Percentiles rank a stretch among this genome's conserved stretches.
Evolutionary conservation across 2,888 invertebrate species (phyloP).

Genomic region (Drosophila borealis): DNA sequence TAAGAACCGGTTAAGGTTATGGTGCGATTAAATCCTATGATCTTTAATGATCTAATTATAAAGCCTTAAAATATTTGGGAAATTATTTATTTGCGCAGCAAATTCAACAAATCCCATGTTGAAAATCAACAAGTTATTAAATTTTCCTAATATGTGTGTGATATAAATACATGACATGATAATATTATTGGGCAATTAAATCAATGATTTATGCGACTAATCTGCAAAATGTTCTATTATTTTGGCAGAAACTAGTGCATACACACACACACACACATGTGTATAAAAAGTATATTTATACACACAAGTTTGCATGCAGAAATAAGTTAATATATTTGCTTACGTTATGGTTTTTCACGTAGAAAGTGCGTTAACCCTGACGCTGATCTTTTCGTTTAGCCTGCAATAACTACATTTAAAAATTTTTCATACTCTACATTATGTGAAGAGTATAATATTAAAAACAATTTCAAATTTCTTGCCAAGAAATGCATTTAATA

Average conservation of each 20-base stretch:
- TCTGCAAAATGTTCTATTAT: neutral
- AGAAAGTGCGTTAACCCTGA: no score
- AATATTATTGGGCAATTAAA: neutral
- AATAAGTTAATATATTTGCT: neutral
- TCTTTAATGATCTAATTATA: neutral
- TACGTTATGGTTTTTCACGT: no score
- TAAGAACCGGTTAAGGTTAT: no score
- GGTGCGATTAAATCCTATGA: neutral
- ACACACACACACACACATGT: neutral
- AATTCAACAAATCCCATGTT: slow-evolving; percentile 8
- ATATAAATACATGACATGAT: slow-evolving; percentile 1
- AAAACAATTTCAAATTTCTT: neutral
- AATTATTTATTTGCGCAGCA: neutral
- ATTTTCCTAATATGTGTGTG: slow-evolving; percentile 1
- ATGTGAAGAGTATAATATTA: no score
- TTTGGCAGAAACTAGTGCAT: neutral
- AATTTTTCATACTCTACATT: no score
- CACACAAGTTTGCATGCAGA: neutral
- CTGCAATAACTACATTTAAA: no score
- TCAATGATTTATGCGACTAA: slow-evolving; percentile 4
- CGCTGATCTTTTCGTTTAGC: no score
- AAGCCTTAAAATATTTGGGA: neutral
- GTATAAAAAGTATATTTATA: slow-evolving; percentile 1
- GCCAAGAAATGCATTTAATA: neutral
- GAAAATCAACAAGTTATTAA: slow-evolving; percentile 4